phyloP scores from a whole-genome alignment of 2,797 vertebrate genomes.

The Clarias pachynema region DNA sequence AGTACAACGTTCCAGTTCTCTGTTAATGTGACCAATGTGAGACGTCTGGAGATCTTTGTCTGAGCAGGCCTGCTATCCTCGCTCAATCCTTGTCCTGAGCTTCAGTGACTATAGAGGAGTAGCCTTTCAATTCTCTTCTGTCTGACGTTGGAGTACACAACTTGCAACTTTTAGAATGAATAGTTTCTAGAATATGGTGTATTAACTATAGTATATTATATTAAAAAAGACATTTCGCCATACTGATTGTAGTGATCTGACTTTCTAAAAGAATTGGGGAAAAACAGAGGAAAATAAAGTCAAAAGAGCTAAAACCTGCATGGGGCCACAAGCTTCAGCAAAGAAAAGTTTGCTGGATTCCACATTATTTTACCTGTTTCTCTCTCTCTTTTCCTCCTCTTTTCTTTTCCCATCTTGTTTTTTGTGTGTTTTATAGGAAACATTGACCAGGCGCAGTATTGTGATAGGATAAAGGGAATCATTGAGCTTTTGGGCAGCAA shows the following conservation, averaged over 20 bases:
- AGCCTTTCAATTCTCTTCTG: too few species aligned
- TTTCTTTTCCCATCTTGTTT: neutral
- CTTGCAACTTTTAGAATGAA: too few species aligned
- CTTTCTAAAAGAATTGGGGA: neutral
- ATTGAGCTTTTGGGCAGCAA: slow-evolving; percentile 98
- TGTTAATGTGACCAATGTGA: too few species aligned
- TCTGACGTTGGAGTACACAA: too few species aligned
- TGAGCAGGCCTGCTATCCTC: too few species aligned
- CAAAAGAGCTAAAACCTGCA: neutral
- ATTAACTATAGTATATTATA: too few species aligned
- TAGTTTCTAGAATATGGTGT: too few species aligned
- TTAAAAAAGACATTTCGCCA: neutral
- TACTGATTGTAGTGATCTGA: neutral
- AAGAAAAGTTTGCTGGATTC: neutral
- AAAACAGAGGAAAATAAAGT: neutral
- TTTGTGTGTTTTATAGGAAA: slow-evolving; percentile 79
- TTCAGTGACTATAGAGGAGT: too few species aligned
- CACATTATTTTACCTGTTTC: neutral
- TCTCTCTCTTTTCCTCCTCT: neutral
- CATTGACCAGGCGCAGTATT: slow-evolving; percentile 98
- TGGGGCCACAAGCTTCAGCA: neutral
- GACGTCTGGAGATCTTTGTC: too few species aligned
- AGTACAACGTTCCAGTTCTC: too few species aligned
- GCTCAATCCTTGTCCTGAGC: too few species aligned
- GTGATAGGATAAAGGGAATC: slow-evolving; percentile 99